These are phyloP conservation scores for Propithecus perrieri DNA, from an alignment of 2,797 vertebrate genomes.

Conservation along the genomic window DNA sequence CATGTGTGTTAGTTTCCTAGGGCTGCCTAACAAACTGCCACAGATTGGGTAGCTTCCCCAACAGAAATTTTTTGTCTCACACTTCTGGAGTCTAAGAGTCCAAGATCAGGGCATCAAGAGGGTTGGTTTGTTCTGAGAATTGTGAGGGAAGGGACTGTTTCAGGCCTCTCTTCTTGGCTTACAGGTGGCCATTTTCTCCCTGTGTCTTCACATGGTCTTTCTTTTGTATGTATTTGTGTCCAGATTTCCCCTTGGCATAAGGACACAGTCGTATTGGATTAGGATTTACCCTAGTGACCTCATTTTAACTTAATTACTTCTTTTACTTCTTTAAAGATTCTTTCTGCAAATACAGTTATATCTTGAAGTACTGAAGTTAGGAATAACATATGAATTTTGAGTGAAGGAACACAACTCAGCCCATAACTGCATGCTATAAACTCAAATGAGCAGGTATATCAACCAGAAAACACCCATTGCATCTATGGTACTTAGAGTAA, in stretches of 20 bases:
- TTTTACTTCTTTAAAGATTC: background rate
- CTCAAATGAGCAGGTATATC: background rate
- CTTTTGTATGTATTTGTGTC: background rate
- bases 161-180: background rate
- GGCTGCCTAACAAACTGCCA: background rate
- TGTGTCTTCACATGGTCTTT: background rate
- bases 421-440: background rate
- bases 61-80: background rate
- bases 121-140: background rate
- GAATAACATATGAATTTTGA: background rate
- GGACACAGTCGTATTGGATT: background rate
- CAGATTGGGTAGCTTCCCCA: background rate
- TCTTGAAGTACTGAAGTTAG: background rate
- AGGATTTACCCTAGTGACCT: background rate
- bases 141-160: background rate
- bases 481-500: background rate
- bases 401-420: background rate
- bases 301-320: background rate
- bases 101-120: background rate
- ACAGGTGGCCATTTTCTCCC: background rate
- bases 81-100: background rate
- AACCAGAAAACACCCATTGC: background rate
- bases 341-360: background rate
- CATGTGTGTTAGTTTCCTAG: background rate
- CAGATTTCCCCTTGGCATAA: background rate